Percentiles rank a stretch among this genome's conserved stretches.
Evolutionary conservation across 1,140 invertebrate species (phyloP).

Genomic region (Nomia melanderi): DNA sequence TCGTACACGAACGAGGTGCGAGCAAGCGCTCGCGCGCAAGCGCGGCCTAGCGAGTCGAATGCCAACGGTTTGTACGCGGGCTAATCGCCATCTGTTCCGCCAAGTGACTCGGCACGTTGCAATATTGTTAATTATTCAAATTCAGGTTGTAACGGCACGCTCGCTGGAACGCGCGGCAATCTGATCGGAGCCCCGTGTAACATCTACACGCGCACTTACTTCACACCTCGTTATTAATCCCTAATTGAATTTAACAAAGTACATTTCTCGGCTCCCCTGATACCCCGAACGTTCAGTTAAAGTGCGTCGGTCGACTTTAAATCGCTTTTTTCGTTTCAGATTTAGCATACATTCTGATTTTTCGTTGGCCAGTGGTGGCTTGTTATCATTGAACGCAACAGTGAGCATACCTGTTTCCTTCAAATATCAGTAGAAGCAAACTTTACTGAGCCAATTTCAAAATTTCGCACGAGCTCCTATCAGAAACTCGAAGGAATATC

Average conservation of each 20-base stretch:
- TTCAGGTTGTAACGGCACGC: constrained; percentile 43
- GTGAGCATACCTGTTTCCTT: no score
- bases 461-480: no score
- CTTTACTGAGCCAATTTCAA: no score
- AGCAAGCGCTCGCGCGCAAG: not conserved
- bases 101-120: constrained; percentile 62
- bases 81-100: constrained; percentile 64
- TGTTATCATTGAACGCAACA: no score
- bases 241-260: constrained; percentile 29
- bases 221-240: constrained; percentile 26
- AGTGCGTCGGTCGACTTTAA: not conserved
- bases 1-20: constrained; percentile 55
- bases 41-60: constrained; percentile 20
- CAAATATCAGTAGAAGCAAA: no score
- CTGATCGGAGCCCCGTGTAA: constrained; percentile 32
- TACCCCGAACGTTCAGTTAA: not conserved
- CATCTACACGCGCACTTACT: not conserved
- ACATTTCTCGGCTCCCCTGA: not conserved
- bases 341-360: not conserved
- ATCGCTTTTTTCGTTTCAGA: not conserved
- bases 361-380: no score
- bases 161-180: constrained; percentile 22
- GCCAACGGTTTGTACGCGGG: constrained; percentile 60
- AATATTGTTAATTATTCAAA: constrained; percentile 59
- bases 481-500: no score